Base-by-base conservation (phyloP, 2,888 invertebrate species). In the Teinopalpus imperialis region DNA sequence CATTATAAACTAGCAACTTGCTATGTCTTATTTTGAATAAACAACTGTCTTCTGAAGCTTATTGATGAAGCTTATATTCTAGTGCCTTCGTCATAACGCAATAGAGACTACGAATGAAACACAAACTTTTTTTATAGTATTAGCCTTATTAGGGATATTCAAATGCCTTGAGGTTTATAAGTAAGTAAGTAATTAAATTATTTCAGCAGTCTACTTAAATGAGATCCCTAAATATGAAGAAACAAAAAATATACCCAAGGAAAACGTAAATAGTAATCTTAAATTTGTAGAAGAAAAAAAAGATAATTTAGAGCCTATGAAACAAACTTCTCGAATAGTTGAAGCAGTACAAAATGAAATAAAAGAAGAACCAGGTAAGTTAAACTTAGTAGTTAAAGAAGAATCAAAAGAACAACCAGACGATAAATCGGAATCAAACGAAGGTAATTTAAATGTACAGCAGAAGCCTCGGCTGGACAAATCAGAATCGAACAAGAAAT, bases 391-490 rank as follows among this genome's bases (percentile, higher is more conserved):
- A 16, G 16, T 3, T 16, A 4, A 2, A 3, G 16, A 16, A 3
- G 16, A 16, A 16, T 16, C 16, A 3, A 16, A 16, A 3, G 4
- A 16, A 16, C 4, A 2, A 16, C 2, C 16, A 16, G 2, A 16
- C 4, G 16, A 16, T 16, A 16, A 2, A 16, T 16, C 47, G 1
- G 40, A 53, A 10, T 16, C 49, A 4, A 43, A 56, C 0, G 60
- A 60, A 35, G 42, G 50, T 9, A 56, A 48, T 12, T 51, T 55
- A 1, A 51, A 45, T 1, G 48, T 64, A 0, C 35, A 65, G 2
- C 49, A 55, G 29, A 63, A 59, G 36, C 43, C 56, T 6, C n/a
- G n/a, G n/a, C n/a, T n/a, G n/a, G n/a, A n/a, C n/a, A n/a, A n/a
- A n/a, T n/a, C n/a, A n/a, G n/a, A n/a, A n/a, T n/a, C n/a, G n/a